phyloP scores from a whole-genome alignment of 2,797 vertebrate genomes.

The Thamnophis elegans region DNA sequence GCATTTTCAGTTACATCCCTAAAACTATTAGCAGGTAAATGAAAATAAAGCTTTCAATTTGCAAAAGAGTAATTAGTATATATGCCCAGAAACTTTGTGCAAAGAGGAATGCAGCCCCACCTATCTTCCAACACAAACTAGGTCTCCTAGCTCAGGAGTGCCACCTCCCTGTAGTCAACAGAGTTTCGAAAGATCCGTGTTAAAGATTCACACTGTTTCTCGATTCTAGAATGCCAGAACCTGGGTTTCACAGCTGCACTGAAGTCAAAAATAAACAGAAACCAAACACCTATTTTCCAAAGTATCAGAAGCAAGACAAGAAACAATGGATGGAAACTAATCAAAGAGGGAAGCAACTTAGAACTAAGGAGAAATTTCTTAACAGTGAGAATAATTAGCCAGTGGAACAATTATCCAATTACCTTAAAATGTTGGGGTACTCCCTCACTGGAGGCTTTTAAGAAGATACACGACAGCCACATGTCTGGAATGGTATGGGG shows the following conservation, averaged over 20 bases:
- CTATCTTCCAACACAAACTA: neutral
- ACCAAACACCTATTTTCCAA: neutral
- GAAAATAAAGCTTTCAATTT: slow-evolving; percentile 64
- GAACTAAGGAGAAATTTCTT: neutral
- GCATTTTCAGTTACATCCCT: slow-evolving; percentile 37
- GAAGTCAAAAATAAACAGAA: no score
- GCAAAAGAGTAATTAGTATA: slow-evolving; percentile 42
- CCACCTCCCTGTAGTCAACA: slow-evolving; percentile 60
- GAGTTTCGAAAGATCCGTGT: neutral
- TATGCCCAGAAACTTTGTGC: neutral
- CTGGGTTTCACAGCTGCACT: neutral
- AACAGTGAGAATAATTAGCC: neutral
- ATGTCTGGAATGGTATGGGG: no score
- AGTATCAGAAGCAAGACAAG: neutral
- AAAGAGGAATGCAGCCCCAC: slow-evolving; percentile 3
- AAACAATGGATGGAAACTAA: neutral
- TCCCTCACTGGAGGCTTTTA: no score
- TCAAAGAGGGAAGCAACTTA: neutral
- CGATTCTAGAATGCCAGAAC: neutral
- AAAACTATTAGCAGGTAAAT: slow-evolving; percentile 58
- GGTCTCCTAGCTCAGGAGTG: slow-evolving; percentile 62
- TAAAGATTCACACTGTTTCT: neutral
- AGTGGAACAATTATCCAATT: neutral
- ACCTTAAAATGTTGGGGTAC: no score
- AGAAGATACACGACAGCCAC: no score